phyloP scores from a whole-genome alignment of 2,113 vertebrate genomes.

The Corythaixoides concolor region DNA sequence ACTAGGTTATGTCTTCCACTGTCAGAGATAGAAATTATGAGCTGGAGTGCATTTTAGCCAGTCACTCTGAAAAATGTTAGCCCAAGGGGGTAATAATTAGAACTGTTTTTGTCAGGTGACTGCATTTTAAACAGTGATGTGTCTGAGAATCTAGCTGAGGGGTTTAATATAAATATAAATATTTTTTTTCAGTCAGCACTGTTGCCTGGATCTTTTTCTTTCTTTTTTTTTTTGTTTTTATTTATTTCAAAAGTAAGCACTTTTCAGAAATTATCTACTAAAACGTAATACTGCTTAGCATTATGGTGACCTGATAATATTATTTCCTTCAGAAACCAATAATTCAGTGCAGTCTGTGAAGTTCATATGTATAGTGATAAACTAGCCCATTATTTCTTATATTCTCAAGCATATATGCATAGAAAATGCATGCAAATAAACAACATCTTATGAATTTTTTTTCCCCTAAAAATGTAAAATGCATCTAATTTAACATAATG shows the following conservation, averaged over 20 bases:
- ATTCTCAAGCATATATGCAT: background rate
- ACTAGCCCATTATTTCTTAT: conserved; percentile 37
- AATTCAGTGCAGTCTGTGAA: conserved; percentile 41
- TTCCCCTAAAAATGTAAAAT: background rate
- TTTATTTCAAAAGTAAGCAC: conserved; percentile 84
- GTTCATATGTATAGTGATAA: conserved; percentile 52
- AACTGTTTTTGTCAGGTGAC: conserved; percentile 82
- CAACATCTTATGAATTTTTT: background rate
- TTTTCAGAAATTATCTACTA: conserved; percentile 89
- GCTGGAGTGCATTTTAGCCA: conserved; percentile 77
- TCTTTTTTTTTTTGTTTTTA: conserved; percentile 56
- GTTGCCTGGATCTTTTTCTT: conserved; percentile 74
- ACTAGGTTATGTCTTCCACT: conserved; percentile 83
- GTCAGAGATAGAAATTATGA: conserved; percentile 81
- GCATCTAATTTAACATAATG: background rate
- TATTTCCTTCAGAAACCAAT: conserved; percentile 65
- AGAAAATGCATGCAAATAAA: background rate
- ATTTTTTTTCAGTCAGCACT: conserved; percentile 86
- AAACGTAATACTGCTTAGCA: conserved; percentile 76
- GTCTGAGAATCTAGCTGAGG: conserved; percentile 83
- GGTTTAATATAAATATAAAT: conserved; percentile 88
- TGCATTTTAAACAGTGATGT: conserved; percentile 79
- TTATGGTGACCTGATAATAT: conserved; percentile 66
- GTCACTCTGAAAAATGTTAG: conserved; percentile 81
- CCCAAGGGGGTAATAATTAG: conserved; percentile 84